phyloP scores from a whole-genome alignment of 2,113 vertebrate species.

The Calonectris borealis region DNA sequence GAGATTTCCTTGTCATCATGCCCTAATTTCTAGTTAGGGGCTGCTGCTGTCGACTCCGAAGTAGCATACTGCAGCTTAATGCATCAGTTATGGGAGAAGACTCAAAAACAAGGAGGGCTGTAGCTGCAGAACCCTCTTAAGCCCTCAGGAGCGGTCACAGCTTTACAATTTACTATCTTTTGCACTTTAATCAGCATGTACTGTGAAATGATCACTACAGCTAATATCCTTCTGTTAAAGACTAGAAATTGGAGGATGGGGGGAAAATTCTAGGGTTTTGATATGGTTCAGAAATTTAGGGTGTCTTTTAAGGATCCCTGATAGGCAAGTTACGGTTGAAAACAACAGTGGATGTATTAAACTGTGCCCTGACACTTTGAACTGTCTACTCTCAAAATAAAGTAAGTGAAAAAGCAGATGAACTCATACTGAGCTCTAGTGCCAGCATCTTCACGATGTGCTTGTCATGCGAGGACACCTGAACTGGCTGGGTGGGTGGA shows the following conservation, averaged over 20 bases:
- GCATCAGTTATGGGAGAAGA: fast-evolving
- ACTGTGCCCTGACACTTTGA: background rate
- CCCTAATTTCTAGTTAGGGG: background rate
- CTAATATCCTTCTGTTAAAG: background rate
- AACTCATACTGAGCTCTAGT: background rate
- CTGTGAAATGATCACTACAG: background rate
- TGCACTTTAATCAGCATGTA: fast-evolving
- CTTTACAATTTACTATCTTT: background rate
- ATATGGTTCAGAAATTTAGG: background rate
- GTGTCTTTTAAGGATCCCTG: background rate
- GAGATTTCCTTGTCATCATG: background rate
- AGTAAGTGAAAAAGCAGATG: background rate
- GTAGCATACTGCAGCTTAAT: fast-evolving
- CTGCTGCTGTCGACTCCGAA: background rate
- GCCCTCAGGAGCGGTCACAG: background rate
- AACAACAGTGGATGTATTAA: background rate
- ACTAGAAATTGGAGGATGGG: background rate
- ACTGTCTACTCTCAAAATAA: background rate
- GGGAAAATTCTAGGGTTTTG: background rate
- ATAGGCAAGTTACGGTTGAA: background rate
- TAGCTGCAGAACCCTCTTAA: background rate
- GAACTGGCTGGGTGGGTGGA: background rate
- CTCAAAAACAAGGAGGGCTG: background rate
- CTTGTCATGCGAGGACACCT: fast-evolving
- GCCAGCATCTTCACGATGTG: fast-evolving